Percentiles rank a stretch among this genome's conserved stretches.
Conservation (phyloP, 2,888 invertebrate genomes). For the Julus scandinavius region DNA sequence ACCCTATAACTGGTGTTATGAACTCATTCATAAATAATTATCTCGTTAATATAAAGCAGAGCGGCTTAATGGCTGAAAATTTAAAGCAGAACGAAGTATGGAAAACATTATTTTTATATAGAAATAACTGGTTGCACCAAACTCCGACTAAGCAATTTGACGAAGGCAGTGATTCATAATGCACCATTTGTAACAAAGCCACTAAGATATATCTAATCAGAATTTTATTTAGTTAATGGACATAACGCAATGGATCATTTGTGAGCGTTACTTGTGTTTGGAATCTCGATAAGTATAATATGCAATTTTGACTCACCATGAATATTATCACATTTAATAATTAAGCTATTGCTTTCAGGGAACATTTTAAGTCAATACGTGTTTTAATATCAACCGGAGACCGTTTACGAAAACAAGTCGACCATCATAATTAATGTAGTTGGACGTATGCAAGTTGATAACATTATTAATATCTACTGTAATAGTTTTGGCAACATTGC, state of each 20-base stretch:
- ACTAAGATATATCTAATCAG: too few relatives aligned
- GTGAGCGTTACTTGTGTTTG: too few relatives aligned
- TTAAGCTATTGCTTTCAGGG: not conserved
- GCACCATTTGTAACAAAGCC: too few relatives aligned
- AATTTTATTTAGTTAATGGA: too few relatives aligned
- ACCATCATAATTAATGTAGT: not conserved
- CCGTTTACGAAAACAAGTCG: not conserved
- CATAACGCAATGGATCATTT: too few relatives aligned
- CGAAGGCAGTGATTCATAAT: too few relatives aligned
- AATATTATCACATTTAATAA: not conserved
- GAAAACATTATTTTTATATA: not conserved
- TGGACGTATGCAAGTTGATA: not conserved
- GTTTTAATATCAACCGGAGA: too few relatives aligned
- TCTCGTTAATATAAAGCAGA: slow-evolving; percentile 19
- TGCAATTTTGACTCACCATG: too few relatives aligned
- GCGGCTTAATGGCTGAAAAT: not conserved
- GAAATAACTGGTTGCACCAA: too few relatives aligned
- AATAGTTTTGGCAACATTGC: not conserved
- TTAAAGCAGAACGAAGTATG: not conserved
- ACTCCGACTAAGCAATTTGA: too few relatives aligned
- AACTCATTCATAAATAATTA: slow-evolving; percentile 40
- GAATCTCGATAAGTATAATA: too few relatives aligned
- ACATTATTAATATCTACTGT: not conserved
- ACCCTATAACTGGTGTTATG: slow-evolving; percentile 22
- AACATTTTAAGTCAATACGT: not conserved